Evolutionary conservation across 1,140 invertebrate species (phyloP).

Genomic region (Phthorimaea operculella): DNA sequence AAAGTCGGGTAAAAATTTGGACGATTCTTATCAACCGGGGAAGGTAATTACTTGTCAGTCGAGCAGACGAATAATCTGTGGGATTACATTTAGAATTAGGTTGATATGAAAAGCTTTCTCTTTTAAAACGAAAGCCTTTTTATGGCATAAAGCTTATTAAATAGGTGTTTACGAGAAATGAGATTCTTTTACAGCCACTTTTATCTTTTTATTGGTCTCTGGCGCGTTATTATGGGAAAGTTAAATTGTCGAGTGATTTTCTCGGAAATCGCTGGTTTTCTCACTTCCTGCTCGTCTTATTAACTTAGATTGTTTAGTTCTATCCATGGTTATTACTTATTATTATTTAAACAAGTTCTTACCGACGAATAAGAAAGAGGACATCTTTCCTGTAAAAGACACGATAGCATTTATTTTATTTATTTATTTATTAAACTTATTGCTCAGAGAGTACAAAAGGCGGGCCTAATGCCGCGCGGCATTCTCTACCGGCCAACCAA

Average conservation of each 20-base stretch:
- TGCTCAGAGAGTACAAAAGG: no score
- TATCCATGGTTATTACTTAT: no score
- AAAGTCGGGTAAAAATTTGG: constrained; percentile 17
- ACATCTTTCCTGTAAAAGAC: no score
- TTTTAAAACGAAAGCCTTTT: not conserved
- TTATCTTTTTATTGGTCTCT: not conserved
- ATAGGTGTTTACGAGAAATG: constrained; percentile 1
- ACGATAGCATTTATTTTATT: no score
- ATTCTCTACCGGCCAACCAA: no score
- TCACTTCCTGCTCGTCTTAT: no score
- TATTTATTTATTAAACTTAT: no score
- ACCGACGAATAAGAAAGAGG: no score
- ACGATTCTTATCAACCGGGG: constrained; percentile 25
- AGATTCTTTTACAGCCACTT: not conserved
- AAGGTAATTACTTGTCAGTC: constrained; percentile 29
- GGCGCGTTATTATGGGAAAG: not conserved
- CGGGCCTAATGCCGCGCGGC: no score
- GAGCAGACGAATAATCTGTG: constrained; percentile 23
- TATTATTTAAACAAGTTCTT: no score
- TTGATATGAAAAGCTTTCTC: constrained; percentile 6
- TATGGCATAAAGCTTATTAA: not conserved
- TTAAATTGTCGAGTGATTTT: not conserved
- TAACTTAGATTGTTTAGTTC: no score
- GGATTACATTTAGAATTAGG: constrained; percentile 27
- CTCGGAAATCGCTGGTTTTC: not conserved